Base-by-base conservation (phyloP, 2,113 vertebrate genomes). In the Marmota monax region DNA sequence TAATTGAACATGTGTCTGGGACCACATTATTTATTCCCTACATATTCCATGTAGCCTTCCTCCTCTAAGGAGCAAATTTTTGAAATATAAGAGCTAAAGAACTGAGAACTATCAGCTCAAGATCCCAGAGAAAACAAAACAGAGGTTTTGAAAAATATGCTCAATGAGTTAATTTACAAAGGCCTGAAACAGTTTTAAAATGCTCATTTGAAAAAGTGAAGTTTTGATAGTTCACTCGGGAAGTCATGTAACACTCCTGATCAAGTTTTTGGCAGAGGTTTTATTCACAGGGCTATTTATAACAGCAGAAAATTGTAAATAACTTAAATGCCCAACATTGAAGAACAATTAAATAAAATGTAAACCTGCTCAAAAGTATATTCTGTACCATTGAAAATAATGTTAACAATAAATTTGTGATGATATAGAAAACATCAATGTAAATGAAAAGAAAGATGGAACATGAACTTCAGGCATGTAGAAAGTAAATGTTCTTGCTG, bases 191-290 rank as follows among this genome's bases (percentile, higher is more conserved):
- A 65, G 32, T 79, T 95, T 92, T 39, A 70, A 93, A 89, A 73
- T 22, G 20, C 53, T 88, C 37, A 56, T 95, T 89, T 79, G 18
- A 92, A 1, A 72, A 1, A 72, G 48, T 83, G 85, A 87, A 74
- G 29, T 85, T 96, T 95, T 93, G 58, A 93, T 84, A 70, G 92
- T 92, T n/a, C 86, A 37, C 82, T 82, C 48, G 93, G 37, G 78
- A 94, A 89, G 32, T 96, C 79, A 79, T 89, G 87, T 80, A 87
- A 96, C 97, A 96, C 48, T 70, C 86, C 92, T 95, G 86, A 92
- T 74, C 37, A 92, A 76, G 48, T 20, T 86, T 93, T 85, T 39
- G 51, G 48, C 70, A 88, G 77, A 92, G 34, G 92, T 87, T 92
- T 93, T 92, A 63, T 42, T 76, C 79, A n/a, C 74, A 83, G 4